Base-by-base conservation (phyloP, 2,797 vertebrate genomes). In the Tenualosa ilisha region DNA sequence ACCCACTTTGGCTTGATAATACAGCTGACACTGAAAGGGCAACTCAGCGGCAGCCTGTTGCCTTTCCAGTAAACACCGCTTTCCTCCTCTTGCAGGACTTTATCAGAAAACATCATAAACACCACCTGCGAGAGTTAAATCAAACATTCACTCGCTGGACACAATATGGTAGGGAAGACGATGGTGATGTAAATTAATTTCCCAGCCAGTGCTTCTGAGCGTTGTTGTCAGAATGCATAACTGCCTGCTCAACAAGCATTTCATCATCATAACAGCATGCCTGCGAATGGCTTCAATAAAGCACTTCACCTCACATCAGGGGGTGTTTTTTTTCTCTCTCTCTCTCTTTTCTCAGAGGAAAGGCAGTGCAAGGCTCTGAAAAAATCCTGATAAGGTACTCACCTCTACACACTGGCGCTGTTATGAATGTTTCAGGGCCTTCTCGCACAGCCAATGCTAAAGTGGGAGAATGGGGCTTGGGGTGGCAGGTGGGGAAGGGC, bases 101-200 rank as follows among this genome's bases (percentile, higher is more conserved):
- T 79, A 46, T 79, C 72, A 46, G 72, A 79, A 79, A 79, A 79
- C 72, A 75, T 40, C 68, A 79, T 9, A 46, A 43, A 79, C 72
- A 79, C 37, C 72, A 79, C 72, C 72, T 79, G 72, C 15, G 6
- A 79, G 68, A 40, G 17, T 79, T 79, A 46, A 79, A 79, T 79
- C 15, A 79, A 46, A 79, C 22, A 15, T 46, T 46, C 40, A 24
- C 37, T 7, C 68, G 20, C 37, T 79, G 72, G 40, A 37, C 37
- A 46, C 72, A 22, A 46, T 46, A 22, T 43, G 72, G 15, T 22
- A 17, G 17, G 72, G 37, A 72, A 72, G 26, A 13, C 26, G 13
- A 31, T 31, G 12, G 2, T 72, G 37, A 22, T 79, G 72, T 46
- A 79, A 79, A 79, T 79, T 46, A 43, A 46, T 79, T 79, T 43